phyloP scores from a whole-genome alignment of 2,797 vertebrate genomes.

The Lemur catta region DNA sequence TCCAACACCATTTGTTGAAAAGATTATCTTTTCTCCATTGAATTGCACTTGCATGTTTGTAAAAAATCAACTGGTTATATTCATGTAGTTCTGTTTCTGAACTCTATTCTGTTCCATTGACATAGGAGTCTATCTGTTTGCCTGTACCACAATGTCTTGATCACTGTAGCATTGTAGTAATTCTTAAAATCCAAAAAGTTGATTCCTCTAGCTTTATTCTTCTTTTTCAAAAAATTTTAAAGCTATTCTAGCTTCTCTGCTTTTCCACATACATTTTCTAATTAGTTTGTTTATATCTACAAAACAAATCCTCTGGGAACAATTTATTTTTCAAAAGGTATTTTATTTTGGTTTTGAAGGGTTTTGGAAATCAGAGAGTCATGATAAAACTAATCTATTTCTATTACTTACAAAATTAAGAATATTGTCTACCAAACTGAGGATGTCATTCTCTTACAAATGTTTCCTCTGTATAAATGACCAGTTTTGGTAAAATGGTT shows the following conservation, averaged over 20 bases:
- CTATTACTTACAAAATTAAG: slow-evolving; percentile 14
- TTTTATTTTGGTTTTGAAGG: slow-evolving; percentile 18
- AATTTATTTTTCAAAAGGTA: background rate
- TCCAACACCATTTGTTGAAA: background rate
- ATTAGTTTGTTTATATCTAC: background rate
- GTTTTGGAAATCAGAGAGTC: slow-evolving; percentile 10
- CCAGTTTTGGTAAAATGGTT: slow-evolving; percentile 6
- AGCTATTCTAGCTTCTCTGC: background rate
- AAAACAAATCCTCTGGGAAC: background rate
- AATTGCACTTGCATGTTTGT: background rate
- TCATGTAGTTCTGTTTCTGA: background rate
- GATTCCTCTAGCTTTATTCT: background rate
- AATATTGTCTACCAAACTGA: slow-evolving; percentile 2
- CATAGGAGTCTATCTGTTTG: background rate
- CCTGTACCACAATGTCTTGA: background rate
- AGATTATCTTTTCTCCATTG: background rate
- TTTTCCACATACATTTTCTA: background rate
- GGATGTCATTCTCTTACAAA: background rate
- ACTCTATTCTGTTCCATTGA: background rate
- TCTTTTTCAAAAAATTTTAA: background rate
- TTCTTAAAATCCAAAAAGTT: slow-evolving; percentile 23
- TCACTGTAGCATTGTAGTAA: background rate
- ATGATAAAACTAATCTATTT: background rate
- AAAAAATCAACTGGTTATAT: background rate
- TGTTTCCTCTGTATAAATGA: background rate